Percentiles rank a stretch among this genome's conserved stretches.
Conservation (phyloP, 2,113 vertebrate species). For the Hucho hucho region DNA sequence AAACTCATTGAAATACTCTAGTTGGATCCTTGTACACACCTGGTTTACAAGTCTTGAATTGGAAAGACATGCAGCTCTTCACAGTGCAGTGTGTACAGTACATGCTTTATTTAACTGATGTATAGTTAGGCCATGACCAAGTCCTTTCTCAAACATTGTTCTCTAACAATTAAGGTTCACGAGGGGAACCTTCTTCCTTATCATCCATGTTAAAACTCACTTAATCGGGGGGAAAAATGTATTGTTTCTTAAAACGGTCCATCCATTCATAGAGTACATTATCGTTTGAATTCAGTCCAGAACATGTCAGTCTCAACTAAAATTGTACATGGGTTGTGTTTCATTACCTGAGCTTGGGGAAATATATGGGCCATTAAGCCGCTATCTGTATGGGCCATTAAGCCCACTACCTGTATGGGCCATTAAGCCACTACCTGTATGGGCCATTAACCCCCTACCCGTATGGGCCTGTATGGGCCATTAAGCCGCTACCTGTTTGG, state of each 20-base stretch:
- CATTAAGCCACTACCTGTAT: no score
- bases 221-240: constrained; percentile 61
- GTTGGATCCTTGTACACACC: no score
- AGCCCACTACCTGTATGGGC: no score
- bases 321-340: constrained; percentile 77
- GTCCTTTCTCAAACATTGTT: constrained; percentile 51
- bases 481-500: constrained; percentile 34
- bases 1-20: no score
- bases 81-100: constrained; percentile 65
- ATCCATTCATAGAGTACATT: constrained; percentile 75
- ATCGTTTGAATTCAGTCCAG: constrained; percentile 74
- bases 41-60: constrained; percentile 48
- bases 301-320: constrained; percentile 70
- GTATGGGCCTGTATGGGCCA: no score
- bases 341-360: constrained; percentile 75
- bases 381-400: constrained; percentile 38
- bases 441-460: no score
- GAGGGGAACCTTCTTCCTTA: constrained; percentile 57
- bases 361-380: constrained; percentile 76
- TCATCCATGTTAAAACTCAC: constrained; percentile 41
- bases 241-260: constrained; percentile 68
- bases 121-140: constrained; percentile 42
- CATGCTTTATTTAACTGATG: constrained; percentile 66
- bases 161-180: constrained; percentile 66
- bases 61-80: constrained; percentile 58